Evolutionary conservation across 2,113 vertebrate genomes (phyloP).

Genomic region (Neotragus moschatus): DNA sequence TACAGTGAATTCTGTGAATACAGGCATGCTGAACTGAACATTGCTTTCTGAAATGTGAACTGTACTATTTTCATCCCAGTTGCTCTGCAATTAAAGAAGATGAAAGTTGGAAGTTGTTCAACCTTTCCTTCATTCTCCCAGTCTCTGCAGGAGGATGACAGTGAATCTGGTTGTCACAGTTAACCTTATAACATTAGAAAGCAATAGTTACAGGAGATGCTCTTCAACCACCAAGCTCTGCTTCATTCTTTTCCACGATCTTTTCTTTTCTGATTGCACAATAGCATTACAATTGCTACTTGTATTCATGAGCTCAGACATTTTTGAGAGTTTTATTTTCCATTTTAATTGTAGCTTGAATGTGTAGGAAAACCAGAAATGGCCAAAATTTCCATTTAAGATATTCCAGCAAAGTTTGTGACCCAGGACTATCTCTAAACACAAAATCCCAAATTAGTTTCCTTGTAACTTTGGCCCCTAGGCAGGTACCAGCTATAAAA

Average conservation of each 20-base stretch:
- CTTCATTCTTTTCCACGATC: not conserved
- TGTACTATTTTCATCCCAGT: not conserved
- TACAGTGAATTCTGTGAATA: fast-evolving
- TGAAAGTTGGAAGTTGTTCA: not conserved
- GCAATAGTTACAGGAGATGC: fast-evolving
- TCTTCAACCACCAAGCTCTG: fast-evolving
- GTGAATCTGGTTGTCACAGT: fast-evolving
- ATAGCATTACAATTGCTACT: not conserved
- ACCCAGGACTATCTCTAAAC: not conserved
- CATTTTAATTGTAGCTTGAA: not conserved
- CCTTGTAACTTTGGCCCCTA: not conserved
- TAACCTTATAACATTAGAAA: too few species aligned
- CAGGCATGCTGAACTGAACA: not conserved
- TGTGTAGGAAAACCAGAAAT: conserved; percentile 30
- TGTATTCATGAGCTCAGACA: not conserved
- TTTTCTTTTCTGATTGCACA: not conserved
- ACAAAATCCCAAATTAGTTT: not conserved
- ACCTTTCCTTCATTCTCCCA: not conserved
- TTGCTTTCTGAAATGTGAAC: not conserved
- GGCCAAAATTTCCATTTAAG: not conserved
- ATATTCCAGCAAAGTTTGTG: not conserved
- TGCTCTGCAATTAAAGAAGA: not conserved
- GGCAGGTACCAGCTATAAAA: conserved; percentile 39
- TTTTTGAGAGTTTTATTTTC: conserved; percentile 17
- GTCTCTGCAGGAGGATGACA: not conserved